Evolutionary conservation across 2,113 vertebrate genomes (phyloP), one percentile per base, ranked within the genome.

Genomic region (Serilophus lunatus): DNA sequence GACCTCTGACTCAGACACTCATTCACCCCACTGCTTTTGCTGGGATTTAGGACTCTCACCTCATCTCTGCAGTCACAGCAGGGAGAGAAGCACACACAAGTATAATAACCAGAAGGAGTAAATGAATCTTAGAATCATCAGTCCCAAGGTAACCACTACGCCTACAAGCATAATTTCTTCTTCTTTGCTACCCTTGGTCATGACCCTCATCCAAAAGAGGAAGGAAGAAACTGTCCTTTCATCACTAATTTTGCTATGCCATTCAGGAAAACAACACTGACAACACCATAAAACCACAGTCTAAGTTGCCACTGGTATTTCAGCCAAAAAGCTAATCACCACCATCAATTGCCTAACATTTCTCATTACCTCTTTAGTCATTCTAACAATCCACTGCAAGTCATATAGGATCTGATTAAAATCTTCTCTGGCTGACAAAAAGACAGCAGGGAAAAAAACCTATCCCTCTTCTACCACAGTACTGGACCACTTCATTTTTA

Each of bases 211-310:
- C 82, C 82, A 45, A 61, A 91, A 91, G 71, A 93, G 80, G 87
- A 95, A 97, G 87, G 92, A 92, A 94, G 91, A 84, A 91, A 95
- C 69, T 95, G 94, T 95, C 93, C 92, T 95, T 96, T 97, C 95
- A 96, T 95, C 93, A 74, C 72, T 95, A 91, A 80, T 90, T 94
- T 92, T 20, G 22, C 92, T 94, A 38, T 78, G 82, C 60, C 93
- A 92, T 95, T 94, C 85, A 83, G 51, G 60, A 86, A 96, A 96
- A 90, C 59, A 95, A 87, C 87, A 88, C 93, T 31, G 87, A 89
- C 93, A 94, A 57, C 38, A 95, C 68, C 79, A 47, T 90, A 93
- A 96, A 97, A 92, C 87, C 93, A 88, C 94, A 95, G 75, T 57
- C 77, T 86, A 96, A 63, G 85, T 74, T 95, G 92, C 85, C 85